Evolutionary conservation across 2,888 invertebrate genomes (phyloP).

Genomic region (Ceraclea dissimilis): DNA sequence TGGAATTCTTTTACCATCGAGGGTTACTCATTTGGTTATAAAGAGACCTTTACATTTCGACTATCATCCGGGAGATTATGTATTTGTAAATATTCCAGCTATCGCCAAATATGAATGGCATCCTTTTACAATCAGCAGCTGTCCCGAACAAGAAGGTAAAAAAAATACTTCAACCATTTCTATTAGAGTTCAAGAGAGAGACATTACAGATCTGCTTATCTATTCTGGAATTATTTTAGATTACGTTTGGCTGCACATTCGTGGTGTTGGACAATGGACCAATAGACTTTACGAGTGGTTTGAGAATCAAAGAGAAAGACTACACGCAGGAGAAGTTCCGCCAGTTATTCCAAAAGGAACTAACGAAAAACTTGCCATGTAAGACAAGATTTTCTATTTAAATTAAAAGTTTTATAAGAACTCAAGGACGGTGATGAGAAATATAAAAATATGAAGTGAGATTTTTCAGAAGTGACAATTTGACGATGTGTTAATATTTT

Average conservation of each 20-base stretch:
- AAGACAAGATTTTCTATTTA: not conserved
- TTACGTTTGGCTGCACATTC: constrained; percentile 87
- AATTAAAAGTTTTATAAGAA: not conserved
- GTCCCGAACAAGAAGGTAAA: constrained; percentile 85
- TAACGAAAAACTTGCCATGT: constrained; percentile 36
- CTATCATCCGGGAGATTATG: constrained; percentile 89
- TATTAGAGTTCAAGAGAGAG: not conserved
- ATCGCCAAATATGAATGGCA: constrained; percentile 95
- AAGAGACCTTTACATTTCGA: constrained; percentile 78
- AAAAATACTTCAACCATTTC: not conserved
- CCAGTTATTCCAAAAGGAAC: constrained; percentile 32
- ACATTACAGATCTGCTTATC: not conserved
- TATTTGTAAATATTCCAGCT: constrained; percentile 85
- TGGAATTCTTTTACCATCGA: constrained; percentile 78
- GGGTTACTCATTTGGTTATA: constrained; percentile 86
- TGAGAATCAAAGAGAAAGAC: constrained; percentile 68
- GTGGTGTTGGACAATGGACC: constrained; percentile 93
- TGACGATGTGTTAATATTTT: not conserved
- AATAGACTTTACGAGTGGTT: constrained; percentile 80
- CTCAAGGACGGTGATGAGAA: not conserved
- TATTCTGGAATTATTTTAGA: constrained; percentile 42
- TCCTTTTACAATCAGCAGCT: constrained; percentile 93
- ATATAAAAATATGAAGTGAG: no score
- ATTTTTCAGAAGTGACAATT: no score
- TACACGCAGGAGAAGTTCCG: constrained; percentile 58